Conservation (phyloP, 2,113 vertebrate genomes). For the Cebus imitator region DNA sequence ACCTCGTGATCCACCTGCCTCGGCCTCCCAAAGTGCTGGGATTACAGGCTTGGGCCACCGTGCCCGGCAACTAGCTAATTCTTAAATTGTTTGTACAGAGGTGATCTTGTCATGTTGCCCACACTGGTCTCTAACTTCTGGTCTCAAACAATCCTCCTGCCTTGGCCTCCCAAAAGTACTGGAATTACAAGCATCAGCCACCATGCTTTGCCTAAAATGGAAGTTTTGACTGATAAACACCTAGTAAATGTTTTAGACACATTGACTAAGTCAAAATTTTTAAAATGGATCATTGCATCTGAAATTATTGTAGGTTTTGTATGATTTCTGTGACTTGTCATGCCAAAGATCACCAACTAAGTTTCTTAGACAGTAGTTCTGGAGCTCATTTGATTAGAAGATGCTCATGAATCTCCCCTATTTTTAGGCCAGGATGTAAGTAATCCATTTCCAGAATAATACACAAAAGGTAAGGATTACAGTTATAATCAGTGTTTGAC, state of each 20-base stretch:
- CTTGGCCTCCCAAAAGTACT: too few species aligned
- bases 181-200: too few species aligned
- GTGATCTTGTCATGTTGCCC: too few species aligned
- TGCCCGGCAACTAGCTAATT: too few species aligned
- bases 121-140: too few species aligned
- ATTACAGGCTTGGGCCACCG: too few species aligned
- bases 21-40: too few species aligned
- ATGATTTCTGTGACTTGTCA: constrained; percentile 39
- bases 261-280: constrained; percentile 56
- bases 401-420: neutral
- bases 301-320: constrained; percentile 60
- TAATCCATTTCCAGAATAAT: constrained; percentile 41
- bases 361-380: constrained; percentile 11
- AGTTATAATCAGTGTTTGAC: constrained; percentile 35
- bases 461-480: constrained; percentile 21
- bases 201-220: neutral
- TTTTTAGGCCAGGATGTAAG: constrained; percentile 53
- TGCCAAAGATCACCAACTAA: neutral
- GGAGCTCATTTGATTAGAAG: constrained; percentile 5
- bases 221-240: constrained; percentile 40
- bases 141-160: too few species aligned
- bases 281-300: constrained; percentile 51
- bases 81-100: too few species aligned
- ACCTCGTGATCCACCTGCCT: too few species aligned
- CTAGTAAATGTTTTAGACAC: constrained; percentile 45